Conservation (phyloP, 2,113 vertebrate species). For the Erpornis zantholeuca region DNA sequence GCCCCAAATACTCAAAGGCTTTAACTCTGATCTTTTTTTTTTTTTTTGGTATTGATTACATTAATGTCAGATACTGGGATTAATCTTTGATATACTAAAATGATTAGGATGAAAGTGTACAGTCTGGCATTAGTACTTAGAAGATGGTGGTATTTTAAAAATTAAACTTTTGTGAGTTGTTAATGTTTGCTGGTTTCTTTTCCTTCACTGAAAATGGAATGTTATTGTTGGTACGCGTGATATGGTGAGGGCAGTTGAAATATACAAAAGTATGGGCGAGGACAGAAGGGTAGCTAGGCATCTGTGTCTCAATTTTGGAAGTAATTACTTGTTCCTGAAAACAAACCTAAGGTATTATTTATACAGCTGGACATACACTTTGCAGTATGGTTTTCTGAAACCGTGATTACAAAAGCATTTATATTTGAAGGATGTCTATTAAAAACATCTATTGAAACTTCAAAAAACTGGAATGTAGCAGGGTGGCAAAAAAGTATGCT, state of each 20-base stretch:
- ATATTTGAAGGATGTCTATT: not conserved
- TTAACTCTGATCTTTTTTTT: not conserved
- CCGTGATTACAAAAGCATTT: not conserved
- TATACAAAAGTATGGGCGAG: not conserved
- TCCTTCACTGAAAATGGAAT: not conserved
- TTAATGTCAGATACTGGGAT: not conserved
- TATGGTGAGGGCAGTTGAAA: not conserved
- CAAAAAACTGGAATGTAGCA: not conserved
- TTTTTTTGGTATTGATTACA: not conserved
- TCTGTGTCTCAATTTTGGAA: not conserved
- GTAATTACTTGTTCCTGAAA: not conserved
- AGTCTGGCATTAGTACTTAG: not conserved
- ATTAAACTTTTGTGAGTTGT: not conserved
- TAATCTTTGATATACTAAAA: not conserved
- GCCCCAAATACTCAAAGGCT: not conserved
- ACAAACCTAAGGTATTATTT: not conserved
- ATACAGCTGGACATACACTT: not conserved
- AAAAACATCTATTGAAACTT: not conserved
- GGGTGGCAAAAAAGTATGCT: not conserved
- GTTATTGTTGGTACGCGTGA: not conserved
- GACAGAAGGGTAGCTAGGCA: not conserved
- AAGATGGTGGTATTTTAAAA: not conserved
- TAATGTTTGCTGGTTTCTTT: not conserved
- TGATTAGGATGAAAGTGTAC: not conserved
- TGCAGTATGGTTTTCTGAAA: not conserved